These are phyloP conservation scores for Picathartes gymnocephalus DNA, from an alignment of 2,113 vertebrate genomes.

Conservation along the genomic window DNA sequence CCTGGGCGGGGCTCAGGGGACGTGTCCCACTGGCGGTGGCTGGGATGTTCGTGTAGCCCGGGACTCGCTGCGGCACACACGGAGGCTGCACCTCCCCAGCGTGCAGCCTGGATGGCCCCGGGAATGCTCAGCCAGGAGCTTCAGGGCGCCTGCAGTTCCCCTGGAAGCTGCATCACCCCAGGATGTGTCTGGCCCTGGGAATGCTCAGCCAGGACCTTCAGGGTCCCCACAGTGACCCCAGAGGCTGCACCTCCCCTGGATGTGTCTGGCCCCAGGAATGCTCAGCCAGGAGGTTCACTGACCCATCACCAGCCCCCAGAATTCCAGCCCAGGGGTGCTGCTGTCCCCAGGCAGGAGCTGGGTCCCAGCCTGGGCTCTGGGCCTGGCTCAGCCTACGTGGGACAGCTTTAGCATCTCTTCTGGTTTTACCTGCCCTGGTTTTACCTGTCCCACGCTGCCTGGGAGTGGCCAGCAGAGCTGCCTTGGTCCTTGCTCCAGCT, in stretches of 20 bases:
- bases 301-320: not conserved
- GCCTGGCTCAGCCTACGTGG: not conserved
- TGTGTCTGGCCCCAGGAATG: not conserved
- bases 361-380: not conserved
- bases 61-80: accelerated
- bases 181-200: not conserved
- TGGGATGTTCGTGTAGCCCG: accelerated
- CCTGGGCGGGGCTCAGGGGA: not conserved
- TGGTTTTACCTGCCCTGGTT: not conserved
- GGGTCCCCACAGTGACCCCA: not conserved
- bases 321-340: not conserved
- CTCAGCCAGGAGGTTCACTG: not conserved
- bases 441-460: not conserved
- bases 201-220: not conserved
- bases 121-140: not conserved
- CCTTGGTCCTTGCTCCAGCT: not conserved
- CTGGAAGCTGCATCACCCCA: not conserved
- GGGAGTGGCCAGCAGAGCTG: not conserved
- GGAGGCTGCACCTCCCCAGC: not conserved
- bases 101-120: too few species aligned
- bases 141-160: too few species aligned
- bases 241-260: not conserved
- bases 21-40: accelerated
- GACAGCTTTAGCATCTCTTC: not conserved
- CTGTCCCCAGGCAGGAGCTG: not conserved